phyloP scores from a whole-genome alignment of 2,888 invertebrate genomes.

The Diarsia rubi region DNA sequence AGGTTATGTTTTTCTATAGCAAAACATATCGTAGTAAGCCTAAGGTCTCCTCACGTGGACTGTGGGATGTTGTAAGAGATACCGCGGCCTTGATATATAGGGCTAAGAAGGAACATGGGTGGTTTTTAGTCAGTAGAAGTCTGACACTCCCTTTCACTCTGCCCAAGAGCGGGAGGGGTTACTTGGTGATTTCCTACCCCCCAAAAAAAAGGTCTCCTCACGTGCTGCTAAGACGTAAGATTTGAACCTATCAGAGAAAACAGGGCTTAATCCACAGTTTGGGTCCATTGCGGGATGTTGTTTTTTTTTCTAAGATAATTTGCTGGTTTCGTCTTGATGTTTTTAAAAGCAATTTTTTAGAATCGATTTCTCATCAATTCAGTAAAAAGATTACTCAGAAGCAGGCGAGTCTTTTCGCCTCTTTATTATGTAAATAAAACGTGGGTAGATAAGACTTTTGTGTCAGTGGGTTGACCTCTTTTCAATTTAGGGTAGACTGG shows the following conservation, averaged over 20 bases:
- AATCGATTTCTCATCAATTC: constrained; percentile 10
- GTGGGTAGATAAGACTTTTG: constrained; percentile 18
- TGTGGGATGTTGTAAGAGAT: too few relatives aligned
- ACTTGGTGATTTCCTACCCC: too few relatives aligned
- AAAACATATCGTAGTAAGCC: not conserved
- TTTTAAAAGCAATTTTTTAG: not conserved
- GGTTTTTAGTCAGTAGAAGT: too few relatives aligned
- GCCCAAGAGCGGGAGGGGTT: too few relatives aligned
- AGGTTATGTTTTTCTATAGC: not conserved
- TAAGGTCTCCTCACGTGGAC: not conserved
- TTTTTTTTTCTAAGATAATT: not conserved
- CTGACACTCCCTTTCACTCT: too few relatives aligned
- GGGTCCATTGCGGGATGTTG: not conserved
- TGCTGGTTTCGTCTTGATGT: not conserved
- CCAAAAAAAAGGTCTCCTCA: too few relatives aligned
- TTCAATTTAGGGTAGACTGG: constrained; percentile 19
- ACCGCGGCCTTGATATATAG: too few relatives aligned
- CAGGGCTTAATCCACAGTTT: not conserved
- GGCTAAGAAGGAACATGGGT: too few relatives aligned
- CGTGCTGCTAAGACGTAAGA: not conserved
- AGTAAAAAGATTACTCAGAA: not conserved
- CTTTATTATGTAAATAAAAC: constrained; percentile 46
- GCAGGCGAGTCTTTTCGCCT: constrained; percentile 5
- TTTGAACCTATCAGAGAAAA: not conserved
- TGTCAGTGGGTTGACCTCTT: constrained; percentile 28